These are phyloP conservation scores for Drosophila prolongata DNA, from an alignment of 2,888 invertebrate species.

Conservation along the genomic window DNA sequence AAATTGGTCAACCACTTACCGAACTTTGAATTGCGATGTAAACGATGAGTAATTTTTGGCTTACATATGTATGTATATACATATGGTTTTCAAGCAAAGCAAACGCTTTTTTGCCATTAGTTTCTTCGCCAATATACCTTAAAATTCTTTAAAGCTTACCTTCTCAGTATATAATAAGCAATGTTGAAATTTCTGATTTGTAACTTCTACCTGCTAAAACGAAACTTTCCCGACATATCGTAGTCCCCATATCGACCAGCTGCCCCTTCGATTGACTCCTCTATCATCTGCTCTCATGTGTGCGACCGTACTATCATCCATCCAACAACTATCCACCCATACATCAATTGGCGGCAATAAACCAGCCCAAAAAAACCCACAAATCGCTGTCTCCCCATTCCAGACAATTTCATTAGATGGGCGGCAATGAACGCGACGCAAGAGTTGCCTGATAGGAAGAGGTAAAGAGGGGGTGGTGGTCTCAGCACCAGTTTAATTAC, in stretches of 20 bases:
- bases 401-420: slow-evolving; percentile 45
- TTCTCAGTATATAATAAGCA: too few relatives aligned
- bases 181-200: too few relatives aligned
- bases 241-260: slow-evolving; percentile 6
- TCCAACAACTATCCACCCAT: slow-evolving; percentile 45
- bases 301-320: slow-evolving; percentile 1
- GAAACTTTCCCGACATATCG: not conserved
- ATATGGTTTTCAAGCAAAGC: too few relatives aligned
- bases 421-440: slow-evolving; percentile 54
- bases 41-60: too few relatives aligned
- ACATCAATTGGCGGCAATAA: slow-evolving; percentile 70
- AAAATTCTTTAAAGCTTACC: too few relatives aligned
- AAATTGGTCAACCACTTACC: too few relatives aligned
- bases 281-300: slow-evolving; percentile 11
- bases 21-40: too few relatives aligned
- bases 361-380: slow-evolving; percentile 64
- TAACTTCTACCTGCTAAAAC: too few relatives aligned
- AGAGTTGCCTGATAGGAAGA: slow-evolving; percentile 1
- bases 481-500: slow-evolving; percentile 71
- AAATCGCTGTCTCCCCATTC: slow-evolving; percentile 60
- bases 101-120: too few relatives aligned
- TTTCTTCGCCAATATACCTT: too few relatives aligned
- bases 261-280: slow-evolving; percentile 1
- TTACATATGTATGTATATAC: too few relatives aligned
- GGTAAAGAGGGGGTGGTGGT: not conserved